phyloP scores from a whole-genome alignment of 64 coral and sea anemone genomes.

The Pocillopora damicornis region DNA sequence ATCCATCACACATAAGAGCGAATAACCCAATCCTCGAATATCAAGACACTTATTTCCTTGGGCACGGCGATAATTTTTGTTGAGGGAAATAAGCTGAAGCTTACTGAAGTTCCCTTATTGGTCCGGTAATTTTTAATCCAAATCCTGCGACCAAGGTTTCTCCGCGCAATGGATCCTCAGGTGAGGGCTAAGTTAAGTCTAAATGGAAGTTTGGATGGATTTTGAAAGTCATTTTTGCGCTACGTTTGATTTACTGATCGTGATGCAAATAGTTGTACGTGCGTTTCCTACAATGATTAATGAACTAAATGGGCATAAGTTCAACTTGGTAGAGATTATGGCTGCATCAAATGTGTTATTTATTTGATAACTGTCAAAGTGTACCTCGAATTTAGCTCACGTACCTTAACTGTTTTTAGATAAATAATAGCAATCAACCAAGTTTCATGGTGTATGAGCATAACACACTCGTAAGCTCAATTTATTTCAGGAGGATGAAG shows the following conservation, averaged over 20 bases:
- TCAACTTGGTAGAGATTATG: too few species aligned
- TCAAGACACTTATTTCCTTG: neutral
- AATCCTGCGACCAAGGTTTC: neutral
- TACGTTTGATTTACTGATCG: neutral
- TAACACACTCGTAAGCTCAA: too few species aligned
- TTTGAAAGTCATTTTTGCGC: neutral
- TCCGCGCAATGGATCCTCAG: slow-evolving; percentile 14
- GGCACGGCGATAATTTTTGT: neutral
- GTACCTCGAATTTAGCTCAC: too few species aligned
- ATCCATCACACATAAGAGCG: neutral
- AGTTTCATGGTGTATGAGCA: too few species aligned
- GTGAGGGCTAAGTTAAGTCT: neutral
- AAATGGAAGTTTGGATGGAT: neutral
- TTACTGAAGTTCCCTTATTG: neutral
- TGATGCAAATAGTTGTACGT: neutral
- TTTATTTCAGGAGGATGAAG: too few species aligned
- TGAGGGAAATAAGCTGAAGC: neutral
- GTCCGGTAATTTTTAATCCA: neutral
- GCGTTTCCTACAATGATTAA: neutral
- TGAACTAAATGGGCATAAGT: neutral
- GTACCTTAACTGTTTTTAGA: too few species aligned
- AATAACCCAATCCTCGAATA: too few species aligned
- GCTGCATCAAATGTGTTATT: too few species aligned
- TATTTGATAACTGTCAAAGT: too few species aligned
- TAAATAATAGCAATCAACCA: too few species aligned